Evolutionary conservation across 2,113 vertebrate species (phyloP).

Genomic region (Neodon shergylaensis): DNA sequence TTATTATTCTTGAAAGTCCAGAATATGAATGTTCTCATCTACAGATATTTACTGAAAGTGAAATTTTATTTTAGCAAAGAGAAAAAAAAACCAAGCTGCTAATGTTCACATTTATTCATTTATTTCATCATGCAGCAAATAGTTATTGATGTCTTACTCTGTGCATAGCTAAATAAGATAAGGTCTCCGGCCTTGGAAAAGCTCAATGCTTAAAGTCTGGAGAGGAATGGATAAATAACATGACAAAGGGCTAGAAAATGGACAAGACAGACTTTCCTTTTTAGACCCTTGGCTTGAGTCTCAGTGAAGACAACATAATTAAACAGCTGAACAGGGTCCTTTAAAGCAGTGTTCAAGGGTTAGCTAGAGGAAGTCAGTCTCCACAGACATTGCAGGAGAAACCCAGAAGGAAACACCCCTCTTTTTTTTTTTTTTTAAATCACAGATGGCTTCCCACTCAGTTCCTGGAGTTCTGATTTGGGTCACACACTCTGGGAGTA

Average conservation of each 20-base stretch:
- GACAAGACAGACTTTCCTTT: neutral
- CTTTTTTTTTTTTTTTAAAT: neutral
- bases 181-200: neutral
- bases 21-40: neutral
- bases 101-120: conserved; percentile 15
- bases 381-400: conserved; percentile 9
- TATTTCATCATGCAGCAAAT: conserved; percentile 20
- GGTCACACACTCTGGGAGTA: conserved; percentile 62
- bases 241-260: neutral
- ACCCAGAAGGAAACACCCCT: conserved; percentile 16
- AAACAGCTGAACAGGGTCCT: neutral
- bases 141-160: neutral
- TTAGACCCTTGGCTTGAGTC: neutral
- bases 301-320: neutral
- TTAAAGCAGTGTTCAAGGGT: neutral
- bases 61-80: conserved; percentile 35
- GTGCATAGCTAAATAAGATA: neutral
- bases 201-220: neutral
- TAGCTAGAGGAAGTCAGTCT: neutral
- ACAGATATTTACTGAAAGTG: conserved; percentile 31
- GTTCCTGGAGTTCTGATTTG: conserved; percentile 52
- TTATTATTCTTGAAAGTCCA: conserved; percentile 15
- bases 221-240: neutral
- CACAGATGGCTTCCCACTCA: conserved; percentile 58
- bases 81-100: neutral